A percentile compares a stretch with the other conserved stretches of the same genome.
Conservation (phyloP, 2,797 vertebrate species). For the Hoplostethus mediterraneus region DNA sequence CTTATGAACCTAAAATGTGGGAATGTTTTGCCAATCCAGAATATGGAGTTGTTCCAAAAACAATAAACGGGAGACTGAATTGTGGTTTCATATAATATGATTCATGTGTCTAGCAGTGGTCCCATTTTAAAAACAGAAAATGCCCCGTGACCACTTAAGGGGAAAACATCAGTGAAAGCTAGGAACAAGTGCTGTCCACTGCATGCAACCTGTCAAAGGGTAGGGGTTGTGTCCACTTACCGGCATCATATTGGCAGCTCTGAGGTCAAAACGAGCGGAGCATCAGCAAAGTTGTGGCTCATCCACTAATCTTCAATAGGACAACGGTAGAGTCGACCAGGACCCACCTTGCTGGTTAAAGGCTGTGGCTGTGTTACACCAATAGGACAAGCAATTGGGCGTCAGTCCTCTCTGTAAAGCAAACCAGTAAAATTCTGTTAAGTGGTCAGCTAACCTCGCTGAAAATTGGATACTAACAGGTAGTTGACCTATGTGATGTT, state of each 20-base stretch:
- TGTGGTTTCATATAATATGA: too few species aligned
- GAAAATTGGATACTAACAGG: neutral
- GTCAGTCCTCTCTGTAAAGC: constrained; percentile 62
- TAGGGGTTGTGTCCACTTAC: constrained; percentile 56
- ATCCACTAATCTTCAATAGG: constrained; percentile 40
- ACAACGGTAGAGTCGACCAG: constrained; percentile 35
- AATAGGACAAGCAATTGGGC: constrained; percentile 70
- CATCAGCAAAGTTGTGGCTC: constrained; percentile 54
- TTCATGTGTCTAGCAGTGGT: too few species aligned
- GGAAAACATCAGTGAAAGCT: neutral
- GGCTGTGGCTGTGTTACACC: constrained; percentile 51
- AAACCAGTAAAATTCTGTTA: neutral
- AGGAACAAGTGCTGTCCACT: neutral
- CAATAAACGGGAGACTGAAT: too few species aligned
- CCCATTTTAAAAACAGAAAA: neutral
- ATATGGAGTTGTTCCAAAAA: too few species aligned
- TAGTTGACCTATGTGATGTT: too few species aligned
- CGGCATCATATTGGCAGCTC: constrained; percentile 79
- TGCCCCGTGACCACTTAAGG: neutral
- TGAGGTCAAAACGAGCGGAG: constrained; percentile 55
- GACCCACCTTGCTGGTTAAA: constrained; percentile 53
- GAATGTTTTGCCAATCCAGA: too few species aligned
- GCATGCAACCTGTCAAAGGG: neutral
- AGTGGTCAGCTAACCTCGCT: neutral
- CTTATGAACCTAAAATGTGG: too few species aligned